Conservation (phyloP, 1,140 invertebrate species). For the Drosophila sp. region DNA sequence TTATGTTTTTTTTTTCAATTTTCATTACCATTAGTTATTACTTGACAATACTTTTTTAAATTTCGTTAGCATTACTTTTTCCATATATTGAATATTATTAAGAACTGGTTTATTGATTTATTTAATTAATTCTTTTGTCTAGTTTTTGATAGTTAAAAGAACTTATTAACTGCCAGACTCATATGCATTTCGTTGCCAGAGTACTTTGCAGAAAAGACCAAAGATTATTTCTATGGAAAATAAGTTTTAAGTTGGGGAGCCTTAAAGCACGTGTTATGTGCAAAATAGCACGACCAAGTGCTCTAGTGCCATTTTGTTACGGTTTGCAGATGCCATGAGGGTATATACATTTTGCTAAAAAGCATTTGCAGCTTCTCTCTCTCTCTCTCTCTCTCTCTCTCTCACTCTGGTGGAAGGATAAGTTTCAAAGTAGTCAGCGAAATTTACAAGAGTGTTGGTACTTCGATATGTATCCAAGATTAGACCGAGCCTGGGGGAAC, state of each 20-base stretch:
- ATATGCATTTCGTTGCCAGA: too few relatives aligned
- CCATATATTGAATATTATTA: too few relatives aligned
- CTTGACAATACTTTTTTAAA: too few relatives aligned
- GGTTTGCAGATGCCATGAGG: background rate
- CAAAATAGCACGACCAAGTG: constrained; percentile 34
- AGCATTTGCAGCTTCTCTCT: constrained; percentile 2
- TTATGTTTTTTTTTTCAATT: too few relatives aligned
- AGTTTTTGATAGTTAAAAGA: too few relatives aligned
- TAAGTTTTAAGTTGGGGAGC: background rate
- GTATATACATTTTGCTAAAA: background rate
- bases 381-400: constrained; percentile 12
- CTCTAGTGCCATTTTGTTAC: constrained; percentile 27
- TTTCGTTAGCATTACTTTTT: too few relatives aligned
- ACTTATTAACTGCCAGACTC: too few relatives aligned
- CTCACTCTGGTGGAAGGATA: too few relatives aligned
- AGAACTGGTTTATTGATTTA: too few relatives aligned
- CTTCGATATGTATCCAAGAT: background rate
- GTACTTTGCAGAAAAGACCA: background rate
- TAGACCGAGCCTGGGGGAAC: background rate
- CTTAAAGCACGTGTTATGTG: background rate
- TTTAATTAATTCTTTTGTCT: too few relatives aligned
- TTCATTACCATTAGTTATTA: too few relatives aligned
- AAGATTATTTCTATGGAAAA: background rate
- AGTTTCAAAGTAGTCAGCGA: background rate
- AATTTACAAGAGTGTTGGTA: background rate